Percentiles rank a stretch among this genome's conserved stretches.
Conservation (phyloP, 2,888 invertebrate species). For the Mechanitis mazaeus region DNA sequence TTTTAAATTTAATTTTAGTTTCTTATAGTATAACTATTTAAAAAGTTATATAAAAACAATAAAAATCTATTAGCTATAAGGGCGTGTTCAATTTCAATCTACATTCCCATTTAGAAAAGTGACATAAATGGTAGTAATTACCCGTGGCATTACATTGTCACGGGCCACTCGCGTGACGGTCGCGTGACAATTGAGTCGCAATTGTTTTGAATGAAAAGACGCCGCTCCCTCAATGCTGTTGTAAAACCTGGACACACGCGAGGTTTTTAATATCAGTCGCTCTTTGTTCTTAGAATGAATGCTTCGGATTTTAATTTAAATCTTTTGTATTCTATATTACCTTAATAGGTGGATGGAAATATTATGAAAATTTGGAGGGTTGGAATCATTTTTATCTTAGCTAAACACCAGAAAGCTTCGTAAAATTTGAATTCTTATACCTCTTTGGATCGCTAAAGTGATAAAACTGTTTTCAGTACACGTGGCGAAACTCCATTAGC, state of each 20-base stretch:
- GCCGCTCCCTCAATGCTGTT: slow-evolving; percentile 6
- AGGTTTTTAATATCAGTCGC: slow-evolving; percentile 6
- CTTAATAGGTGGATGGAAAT: no score
- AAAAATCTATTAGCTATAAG: not conserved
- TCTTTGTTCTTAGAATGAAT: slow-evolving; percentile 1
- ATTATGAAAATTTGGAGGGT: no score
- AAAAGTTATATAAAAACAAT: not conserved
- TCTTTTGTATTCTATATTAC: no score
- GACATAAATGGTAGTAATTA: not conserved
- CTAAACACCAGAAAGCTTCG: no score
- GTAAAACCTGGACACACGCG: slow-evolving; percentile 8
- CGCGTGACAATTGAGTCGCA: slow-evolving; percentile 12
- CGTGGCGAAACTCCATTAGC: slow-evolving; percentile 23
- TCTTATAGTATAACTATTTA: not conserved
- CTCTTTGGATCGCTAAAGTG: no score
- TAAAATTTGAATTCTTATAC: no score
- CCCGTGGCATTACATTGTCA: not conserved
- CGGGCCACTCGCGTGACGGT: slow-evolving; percentile 5
- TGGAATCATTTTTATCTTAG: no score
- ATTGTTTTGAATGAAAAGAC: slow-evolving; percentile 12
- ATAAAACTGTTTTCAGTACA: slow-evolving; percentile 17
- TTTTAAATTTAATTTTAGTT: no score
- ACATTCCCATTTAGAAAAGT: slow-evolving; percentile 3
- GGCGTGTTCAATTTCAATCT: not conserved
- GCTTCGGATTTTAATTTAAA: not conserved